Evolutionary conservation across 2,888 invertebrate species (phyloP), one percentile per base, ranked within the genome.

Genomic region (Zeuzera pyrina): DNA sequence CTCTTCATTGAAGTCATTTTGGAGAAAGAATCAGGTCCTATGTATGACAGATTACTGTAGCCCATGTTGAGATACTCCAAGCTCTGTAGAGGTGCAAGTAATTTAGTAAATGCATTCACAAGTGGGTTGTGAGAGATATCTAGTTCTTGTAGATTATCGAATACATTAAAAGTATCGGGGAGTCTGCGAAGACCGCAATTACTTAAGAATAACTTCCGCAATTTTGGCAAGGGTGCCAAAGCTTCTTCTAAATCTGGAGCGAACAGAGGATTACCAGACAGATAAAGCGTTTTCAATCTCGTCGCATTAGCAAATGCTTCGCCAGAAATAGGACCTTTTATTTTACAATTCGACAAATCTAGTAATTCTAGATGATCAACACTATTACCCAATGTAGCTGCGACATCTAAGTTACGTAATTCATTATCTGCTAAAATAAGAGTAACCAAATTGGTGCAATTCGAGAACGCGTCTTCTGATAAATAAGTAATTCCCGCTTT

Each of bases 11-110:
- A 86, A 1, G 87, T 87, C 89, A 90, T 90, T 52, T 88, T 87
- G 3, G 89, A 84, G 52, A 91, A 91, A 2, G 88, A 87, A 15
- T 87, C 84, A 21, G 88, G 88, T 0, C 88, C 87, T 33, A 91
- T 78, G 41, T 86, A 84, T 0, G 88, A 88, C 2, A 91, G 70
- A 53, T 89, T 87, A 60, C 90, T 90, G 55, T 89, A 89, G 3
- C 90, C 89, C 90, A 91, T 90, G 57, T 91, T 89, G 2, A 91
- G 68, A 49, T 88, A 89, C 58, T 89, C 88, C 16, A 91, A 65
- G 8, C 88, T 87, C 36, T 87, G 86, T 1, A 91, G 61, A 0
- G 90, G 90, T 2, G 87, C 87, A 11, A 90, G 61, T 14, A 90
- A 58, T 45, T 84, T 85, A 4, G 88, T 87, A 54, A 90, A 90